Base-by-base conservation (phyloP, 2,888 invertebrate species). In the Sepioteuthis lessoniana region DNA sequence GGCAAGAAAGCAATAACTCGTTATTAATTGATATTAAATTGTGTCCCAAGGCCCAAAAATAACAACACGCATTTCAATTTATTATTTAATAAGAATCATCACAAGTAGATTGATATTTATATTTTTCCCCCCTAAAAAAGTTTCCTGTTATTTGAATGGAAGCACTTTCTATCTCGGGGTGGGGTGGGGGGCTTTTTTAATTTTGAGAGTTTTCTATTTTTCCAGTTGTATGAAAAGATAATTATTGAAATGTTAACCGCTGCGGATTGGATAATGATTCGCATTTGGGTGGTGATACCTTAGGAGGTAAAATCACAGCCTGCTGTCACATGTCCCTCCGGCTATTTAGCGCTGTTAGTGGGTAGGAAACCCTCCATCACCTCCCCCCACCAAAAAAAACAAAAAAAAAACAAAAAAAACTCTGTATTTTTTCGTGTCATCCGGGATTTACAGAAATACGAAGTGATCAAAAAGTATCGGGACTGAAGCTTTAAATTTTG, bases 31-130 rank as follows among this genome's bases (percentile, higher is more conserved):
- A 76, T 76, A n/a, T 76, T 76, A 76, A 76, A 76, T 76, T 76
- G n/a, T 19, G 13, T 35, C 76, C 76, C 76, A 76, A 76, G 76
- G 76, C 76, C 76, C 76, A 76, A 76, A 55, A 76, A 76, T 76
- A 76, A 76, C n/a, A 76, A 76, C 76, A 76, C n/a, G 76, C n/a
- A 35, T 76, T 76, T 76, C 76, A 76, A 35, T 76, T 76, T 76
- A 76, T 76, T 76, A 76, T 76, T 76, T 76, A 76, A 76, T 76
- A 76, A 76, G n/a, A n/a, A 76, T 76, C n/a, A 76, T 35, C n/a
- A 76, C n/a, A 25, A n/a, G 19, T 76, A 10, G 76, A 2, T n/a
- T n/a, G 16, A 55, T 55, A 55, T 55, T 25, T 55, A 55, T 55
- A 55, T 16, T 76, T n/a, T n/a, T 76, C 31, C 7, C 76, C n/a